phyloP scores from a whole-genome alignment of 2,113 vertebrate species.

The Phrynocephalus versicolor region DNA sequence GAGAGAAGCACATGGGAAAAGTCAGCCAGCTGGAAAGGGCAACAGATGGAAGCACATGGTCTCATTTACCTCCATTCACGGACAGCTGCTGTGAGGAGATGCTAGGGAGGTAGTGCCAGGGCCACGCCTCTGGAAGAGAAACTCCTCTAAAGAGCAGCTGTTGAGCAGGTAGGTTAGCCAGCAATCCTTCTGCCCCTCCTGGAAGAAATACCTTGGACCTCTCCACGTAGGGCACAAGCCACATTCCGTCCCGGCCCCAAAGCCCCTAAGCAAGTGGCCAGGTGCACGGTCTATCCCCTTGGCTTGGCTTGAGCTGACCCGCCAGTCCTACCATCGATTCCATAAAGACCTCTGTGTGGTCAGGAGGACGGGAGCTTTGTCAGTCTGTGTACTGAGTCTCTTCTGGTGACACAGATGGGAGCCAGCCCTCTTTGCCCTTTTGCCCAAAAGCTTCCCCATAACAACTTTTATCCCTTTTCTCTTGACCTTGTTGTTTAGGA shows the following conservation, averaged over 20 bases:
- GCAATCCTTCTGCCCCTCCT: slow-evolving; percentile 58
- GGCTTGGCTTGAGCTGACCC: slow-evolving; percentile 12
- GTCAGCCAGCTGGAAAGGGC: slow-evolving; percentile 79
- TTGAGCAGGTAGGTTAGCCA: slow-evolving; percentile 82
- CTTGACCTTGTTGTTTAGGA: slow-evolving; percentile 80
- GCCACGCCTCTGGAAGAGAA: slow-evolving; percentile 80
- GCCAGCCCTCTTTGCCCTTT: background rate
- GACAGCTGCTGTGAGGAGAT: slow-evolving; percentile 78
- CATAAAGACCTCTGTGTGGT: slow-evolving; percentile 4
- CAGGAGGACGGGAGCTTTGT: slow-evolving; percentile 13
- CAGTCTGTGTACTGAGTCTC: slow-evolving; percentile 20
- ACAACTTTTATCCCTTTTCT: slow-evolving; percentile 34
- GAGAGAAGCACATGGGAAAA: slow-evolving; percentile 76
- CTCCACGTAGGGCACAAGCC: too few species aligned
- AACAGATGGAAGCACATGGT: slow-evolving; percentile 78
- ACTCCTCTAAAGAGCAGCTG: slow-evolving; percentile 78
- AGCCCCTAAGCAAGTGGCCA: background rate
- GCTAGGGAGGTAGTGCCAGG: slow-evolving; percentile 84
- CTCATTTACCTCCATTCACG: slow-evolving; percentile 73
- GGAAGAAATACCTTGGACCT: background rate
- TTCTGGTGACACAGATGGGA: slow-evolving; percentile 1
- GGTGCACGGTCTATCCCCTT: background rate
- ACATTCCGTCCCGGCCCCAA: slow-evolving; percentile 11
- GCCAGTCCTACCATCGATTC: slow-evolving; percentile 30
- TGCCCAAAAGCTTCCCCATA: slow-evolving; percentile 40